These are phyloP conservation scores for Hybognathus amarus DNA, from an alignment of 2,797 vertebrate species.

Conservation along the genomic window DNA sequence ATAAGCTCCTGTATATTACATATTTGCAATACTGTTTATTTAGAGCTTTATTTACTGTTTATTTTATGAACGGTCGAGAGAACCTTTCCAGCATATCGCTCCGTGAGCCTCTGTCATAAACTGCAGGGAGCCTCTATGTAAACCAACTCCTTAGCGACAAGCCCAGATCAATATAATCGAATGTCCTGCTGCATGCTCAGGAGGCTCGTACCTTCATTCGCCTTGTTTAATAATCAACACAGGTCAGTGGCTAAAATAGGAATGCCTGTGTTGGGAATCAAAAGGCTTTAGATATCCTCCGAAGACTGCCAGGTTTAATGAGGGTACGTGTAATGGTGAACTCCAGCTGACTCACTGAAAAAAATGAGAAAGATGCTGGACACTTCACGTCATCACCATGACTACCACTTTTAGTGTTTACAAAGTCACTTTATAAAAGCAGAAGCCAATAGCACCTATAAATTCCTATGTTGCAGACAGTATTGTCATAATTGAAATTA, in stretches of 20 bases:
- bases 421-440: background rate
- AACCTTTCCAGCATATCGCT: conserved; percentile 23
- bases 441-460: background rate
- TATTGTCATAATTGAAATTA: conserved; percentile 28
- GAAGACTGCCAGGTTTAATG: conserved; percentile 13
- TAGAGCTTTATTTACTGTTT: background rate
- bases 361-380: background rate
- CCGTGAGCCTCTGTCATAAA: conserved; percentile 49
- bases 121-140: conserved; percentile 36
- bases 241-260: conserved; percentile 11
- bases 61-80: conserved; percentile 9
- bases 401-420: conserved; percentile 43
- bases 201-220: background rate
- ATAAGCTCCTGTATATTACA: conserved; percentile 3
- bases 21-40: conserved; percentile 51
- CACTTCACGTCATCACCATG: conserved; percentile 43
- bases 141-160: conserved; percentile 52
- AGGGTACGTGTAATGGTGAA: background rate
- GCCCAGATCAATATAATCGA: conserved; percentile 51
- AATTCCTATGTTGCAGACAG: background rate
- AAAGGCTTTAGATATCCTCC: conserved; percentile 16
- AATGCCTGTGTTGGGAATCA: conserved; percentile 43
- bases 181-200: background rate
- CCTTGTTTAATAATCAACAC: conserved; percentile 7
- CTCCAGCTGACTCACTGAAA: conserved; percentile 6